phyloP scores from a whole-genome alignment of 2,113 vertebrate genomes.

The Mohoua ochrocephala region DNA sequence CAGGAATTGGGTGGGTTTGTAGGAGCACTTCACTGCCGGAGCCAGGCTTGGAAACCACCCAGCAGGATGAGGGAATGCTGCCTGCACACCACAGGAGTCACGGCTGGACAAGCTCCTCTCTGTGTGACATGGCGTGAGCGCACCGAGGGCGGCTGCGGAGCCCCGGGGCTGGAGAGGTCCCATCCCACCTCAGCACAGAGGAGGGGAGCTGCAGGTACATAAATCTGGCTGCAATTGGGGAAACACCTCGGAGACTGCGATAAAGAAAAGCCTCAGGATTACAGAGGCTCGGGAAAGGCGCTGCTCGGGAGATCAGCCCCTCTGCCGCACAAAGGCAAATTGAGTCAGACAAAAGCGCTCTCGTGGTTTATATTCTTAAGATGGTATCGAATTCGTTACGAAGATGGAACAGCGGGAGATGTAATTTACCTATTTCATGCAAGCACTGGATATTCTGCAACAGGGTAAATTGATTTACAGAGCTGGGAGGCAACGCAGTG shows the following conservation, averaged over 20 bases:
- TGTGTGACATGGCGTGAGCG: fast-evolving
- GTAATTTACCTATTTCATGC: background rate
- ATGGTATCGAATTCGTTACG: background rate
- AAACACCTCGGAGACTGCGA: fast-evolving
- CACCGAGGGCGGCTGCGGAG: fast-evolving
- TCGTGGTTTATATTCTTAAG: background rate
- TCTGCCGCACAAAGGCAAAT: background rate
- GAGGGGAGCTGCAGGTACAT: background rate
- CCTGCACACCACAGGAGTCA: background rate
- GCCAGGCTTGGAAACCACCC: background rate
- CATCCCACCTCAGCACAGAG: fast-evolving
- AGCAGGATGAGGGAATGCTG: background rate
- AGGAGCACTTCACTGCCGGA: fast-evolving
- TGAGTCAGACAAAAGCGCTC: background rate
- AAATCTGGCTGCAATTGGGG: background rate
- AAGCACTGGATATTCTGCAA: background rate
- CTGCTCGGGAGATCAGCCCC: background rate
- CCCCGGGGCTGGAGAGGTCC: background rate
- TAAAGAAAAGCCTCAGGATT: background rate
- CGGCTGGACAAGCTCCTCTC: background rate
- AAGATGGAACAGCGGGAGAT: background rate
- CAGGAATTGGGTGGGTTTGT: background rate
- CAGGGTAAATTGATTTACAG: background rate
- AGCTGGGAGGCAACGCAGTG: background rate
- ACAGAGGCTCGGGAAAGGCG: background rate